phyloP scores from a whole-genome alignment of 92 coral and sea anemone species.

The Meandrina meandrites region DNA sequence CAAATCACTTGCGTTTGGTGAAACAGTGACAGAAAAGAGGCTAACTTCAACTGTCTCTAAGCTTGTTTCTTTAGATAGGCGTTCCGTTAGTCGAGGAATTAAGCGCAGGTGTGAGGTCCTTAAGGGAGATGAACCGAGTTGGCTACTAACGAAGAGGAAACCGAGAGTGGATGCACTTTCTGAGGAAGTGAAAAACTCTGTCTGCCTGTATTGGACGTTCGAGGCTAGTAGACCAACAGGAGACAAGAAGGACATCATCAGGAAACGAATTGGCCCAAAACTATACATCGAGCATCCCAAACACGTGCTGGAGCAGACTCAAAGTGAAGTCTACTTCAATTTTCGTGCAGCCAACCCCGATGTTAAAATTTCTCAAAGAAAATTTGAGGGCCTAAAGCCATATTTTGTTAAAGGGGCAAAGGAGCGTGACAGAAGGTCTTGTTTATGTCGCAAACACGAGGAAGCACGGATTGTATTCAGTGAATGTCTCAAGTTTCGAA shows the following conservation, averaged over 20 bases:
- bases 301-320: conserved; percentile 50
- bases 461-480: conserved; percentile 49
- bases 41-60: conserved; percentile 46
- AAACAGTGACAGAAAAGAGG: conserved; percentile 41
- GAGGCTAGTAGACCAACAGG: conserved; percentile 53
- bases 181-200: conserved; percentile 33
- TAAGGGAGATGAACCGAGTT: conserved; percentile 56
- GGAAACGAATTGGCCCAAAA: conserved; percentile 39
- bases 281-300: conserved; percentile 44
- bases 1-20: conserved; percentile 62
- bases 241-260: conserved; percentile 47
- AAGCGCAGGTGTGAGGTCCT: conserved; percentile 47
- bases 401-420: conserved; percentile 43
- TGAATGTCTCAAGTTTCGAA: conserved; percentile 53
- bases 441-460: conserved; percentile 51
- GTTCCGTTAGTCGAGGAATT: conserved; percentile 34
- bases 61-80: conserved; percentile 47
- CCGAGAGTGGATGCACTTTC: conserved; percentile 24
- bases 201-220: conserved; percentile 46
- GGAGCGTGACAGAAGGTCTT: conserved; percentile 51
- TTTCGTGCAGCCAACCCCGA: conserved; percentile 40
- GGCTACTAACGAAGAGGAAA: conserved; percentile 29
- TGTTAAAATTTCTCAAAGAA: conserved; percentile 39
- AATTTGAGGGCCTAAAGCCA: conserved; percentile 56
- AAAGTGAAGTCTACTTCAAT: conserved; percentile 44